Conservation (phyloP, 2,797 vertebrate species). For the Sitta carolinensis region DNA sequence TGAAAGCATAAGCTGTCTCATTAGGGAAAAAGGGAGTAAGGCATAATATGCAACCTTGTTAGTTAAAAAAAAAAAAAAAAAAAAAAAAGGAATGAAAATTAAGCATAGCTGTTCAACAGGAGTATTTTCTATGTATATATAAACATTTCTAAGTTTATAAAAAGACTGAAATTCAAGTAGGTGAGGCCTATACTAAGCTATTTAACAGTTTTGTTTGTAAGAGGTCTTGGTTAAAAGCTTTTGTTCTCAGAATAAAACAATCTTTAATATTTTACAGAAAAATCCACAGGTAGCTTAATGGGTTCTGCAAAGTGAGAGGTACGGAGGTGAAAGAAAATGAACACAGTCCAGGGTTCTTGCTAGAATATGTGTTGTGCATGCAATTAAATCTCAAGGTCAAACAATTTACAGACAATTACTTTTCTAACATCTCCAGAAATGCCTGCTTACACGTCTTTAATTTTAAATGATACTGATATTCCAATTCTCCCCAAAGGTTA, state of each 20-base stretch:
- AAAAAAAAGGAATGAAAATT: slow-evolving; percentile 57
- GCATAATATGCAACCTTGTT: slow-evolving; percentile 85
- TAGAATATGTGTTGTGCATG: slow-evolving; percentile 85
- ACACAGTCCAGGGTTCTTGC: slow-evolving; percentile 81
- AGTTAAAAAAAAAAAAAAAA: slow-evolving; percentile 57
- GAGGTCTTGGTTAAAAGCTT: slow-evolving; percentile 65
- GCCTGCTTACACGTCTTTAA: slow-evolving; percentile 90
- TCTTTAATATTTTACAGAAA: slow-evolving; percentile 79
- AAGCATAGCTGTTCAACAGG: slow-evolving; percentile 62
- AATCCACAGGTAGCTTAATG: slow-evolving; percentile 84
- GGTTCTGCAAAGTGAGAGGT: slow-evolving; percentile 74
- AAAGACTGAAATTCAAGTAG: slow-evolving; percentile 52
- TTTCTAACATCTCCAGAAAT: slow-evolving; percentile 89
- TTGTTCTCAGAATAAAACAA: slow-evolving; percentile 71
- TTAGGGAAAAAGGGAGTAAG: slow-evolving; percentile 81
- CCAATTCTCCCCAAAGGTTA: slow-evolving; percentile 90
- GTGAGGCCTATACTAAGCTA: background rate
- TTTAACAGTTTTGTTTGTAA: slow-evolving; percentile 34
- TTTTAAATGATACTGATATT: slow-evolving; percentile 92
- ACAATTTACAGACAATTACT: slow-evolving; percentile 92
- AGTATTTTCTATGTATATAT: slow-evolving; percentile 10
- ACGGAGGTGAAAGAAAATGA: slow-evolving; percentile 78
- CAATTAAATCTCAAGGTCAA: slow-evolving; percentile 91
- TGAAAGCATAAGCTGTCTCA: slow-evolving; percentile 85
- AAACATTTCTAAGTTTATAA: slow-evolving; percentile 41